Percentiles rank a stretch among this genome's conserved stretches.
These are phyloP conservation scores for Xylocopa sonorina DNA, from an alignment of 1,140 invertebrate genomes.

Conservation along the genomic window DNA sequence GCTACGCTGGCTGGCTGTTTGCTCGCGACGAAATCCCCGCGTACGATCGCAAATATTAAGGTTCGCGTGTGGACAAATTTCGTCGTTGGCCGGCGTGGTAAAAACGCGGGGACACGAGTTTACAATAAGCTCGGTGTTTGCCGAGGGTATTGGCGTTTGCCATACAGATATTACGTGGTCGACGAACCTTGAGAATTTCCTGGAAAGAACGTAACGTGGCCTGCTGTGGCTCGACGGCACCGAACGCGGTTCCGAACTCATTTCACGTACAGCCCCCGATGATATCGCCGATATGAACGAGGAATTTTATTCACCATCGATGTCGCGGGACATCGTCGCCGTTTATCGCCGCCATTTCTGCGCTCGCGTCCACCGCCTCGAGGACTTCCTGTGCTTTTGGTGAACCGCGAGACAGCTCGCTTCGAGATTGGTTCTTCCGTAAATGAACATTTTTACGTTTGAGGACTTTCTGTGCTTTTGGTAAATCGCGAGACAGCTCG, in stretches of 20 bases:
- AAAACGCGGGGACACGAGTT: slow-evolving; percentile 46
- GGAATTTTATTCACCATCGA: not conserved
- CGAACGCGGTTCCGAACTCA: slow-evolving; percentile 38
- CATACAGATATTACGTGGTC: slow-evolving; percentile 58
- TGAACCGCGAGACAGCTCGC: not conserved
- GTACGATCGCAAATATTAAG: slow-evolving; percentile 1
- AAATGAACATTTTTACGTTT: not conserved
- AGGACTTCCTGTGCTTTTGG: too few species aligned
- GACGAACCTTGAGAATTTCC: slow-evolving; percentile 54
- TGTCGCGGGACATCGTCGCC: not conserved
- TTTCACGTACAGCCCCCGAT: slow-evolving; percentile 17
- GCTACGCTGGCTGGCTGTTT: too few species aligned
- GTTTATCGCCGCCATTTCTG: not conserved
- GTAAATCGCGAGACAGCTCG: not conserved
- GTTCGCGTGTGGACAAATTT: slow-evolving; percentile 8
- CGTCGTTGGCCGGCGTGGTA: slow-evolving; percentile 8
- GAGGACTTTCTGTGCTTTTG: not conserved
- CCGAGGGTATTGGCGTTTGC: slow-evolving; percentile 54
- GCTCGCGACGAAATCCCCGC: not conserved
- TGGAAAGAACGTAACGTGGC: slow-evolving; percentile 34
- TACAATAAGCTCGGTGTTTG: slow-evolving; percentile 55
- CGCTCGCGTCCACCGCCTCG: not conserved
- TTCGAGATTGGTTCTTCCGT: not conserved
- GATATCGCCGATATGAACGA: not conserved
- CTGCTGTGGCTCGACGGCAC: not conserved